phyloP scores from a whole-genome alignment of 2,888 invertebrate genomes.

The Eutolmus rufibarbis region DNA sequence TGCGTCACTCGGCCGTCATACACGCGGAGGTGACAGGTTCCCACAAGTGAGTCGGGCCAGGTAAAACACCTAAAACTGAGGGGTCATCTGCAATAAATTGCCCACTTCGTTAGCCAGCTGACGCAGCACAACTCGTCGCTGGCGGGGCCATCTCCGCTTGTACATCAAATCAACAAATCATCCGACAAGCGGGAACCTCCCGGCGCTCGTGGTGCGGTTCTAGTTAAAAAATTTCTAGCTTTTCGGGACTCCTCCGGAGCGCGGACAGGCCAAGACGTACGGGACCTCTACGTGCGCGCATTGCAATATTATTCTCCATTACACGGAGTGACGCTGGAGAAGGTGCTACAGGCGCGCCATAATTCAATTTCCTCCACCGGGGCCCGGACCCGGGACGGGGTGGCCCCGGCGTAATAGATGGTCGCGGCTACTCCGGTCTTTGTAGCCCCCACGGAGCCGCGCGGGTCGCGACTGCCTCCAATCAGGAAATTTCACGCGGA shows the following conservation, averaged over 20 bases:
- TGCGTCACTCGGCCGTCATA: background rate
- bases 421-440: background rate
- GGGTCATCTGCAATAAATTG: conserved; percentile 24
- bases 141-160: background rate
- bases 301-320: conserved; percentile 11
- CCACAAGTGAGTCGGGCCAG: background rate
- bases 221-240: conserved; percentile 1
- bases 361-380: conserved; percentile 19
- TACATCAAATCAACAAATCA: conserved; percentile 31
- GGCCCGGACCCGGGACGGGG: background rate
- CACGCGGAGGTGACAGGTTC: background rate
- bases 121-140: background rate
- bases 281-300: background rate
- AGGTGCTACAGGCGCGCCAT: background rate
- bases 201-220: background rate
- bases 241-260: background rate
- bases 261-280: background rate
- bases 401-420: background rate
- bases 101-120: conserved; percentile 12
- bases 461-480: background rate
- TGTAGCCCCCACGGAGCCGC: background rate
- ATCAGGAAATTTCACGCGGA: conserved; percentile 24
- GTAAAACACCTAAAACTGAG: background rate
- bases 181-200: background rate
- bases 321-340: background rate